Evolutionary conservation across 2,797 vertebrate species (phyloP), one percentile per base, ranked within the genome.

Genomic region (Ara ararauna): DNA sequence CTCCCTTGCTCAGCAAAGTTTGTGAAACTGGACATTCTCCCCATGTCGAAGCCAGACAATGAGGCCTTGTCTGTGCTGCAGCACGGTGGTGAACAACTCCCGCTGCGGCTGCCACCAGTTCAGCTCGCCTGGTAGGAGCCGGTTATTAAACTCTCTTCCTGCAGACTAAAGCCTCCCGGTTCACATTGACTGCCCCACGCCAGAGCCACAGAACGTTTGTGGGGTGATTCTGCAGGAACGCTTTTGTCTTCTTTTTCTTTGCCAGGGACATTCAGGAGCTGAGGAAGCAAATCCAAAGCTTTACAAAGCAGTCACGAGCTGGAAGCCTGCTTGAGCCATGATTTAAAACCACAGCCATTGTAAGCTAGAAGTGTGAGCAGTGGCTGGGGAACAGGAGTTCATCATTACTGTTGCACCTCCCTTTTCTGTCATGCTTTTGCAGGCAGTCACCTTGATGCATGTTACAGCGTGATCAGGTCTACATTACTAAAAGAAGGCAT

Each of bases 1-100:
- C 94, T 93, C 79, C 90, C 92, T 97, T 93, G 93, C 96, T 97
- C 96, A 97, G 95, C 96, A 95, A 96, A 97, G 87, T 96, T 97
- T 96, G 76, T 0, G 3, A 93, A 97, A 95, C 87, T 71, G 94
- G 92, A 95, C 89, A 45, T 97, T 97, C 95, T 94, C 83, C 67
- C 70, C 2, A 18, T 36, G 6, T 89, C 80, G 48, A 74, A 94
- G 86, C 36, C 78, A 89, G 81, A 97, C 96, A 97, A 96, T 89
- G 88, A 94, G 90, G 93, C 94, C 96, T 95, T 97, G 95, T 97
- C 93, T 90, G 21, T 4, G 1, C 75, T 66, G 66, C 11, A 94
- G 81, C 75, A 83, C 6, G 10, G 94, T 77, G 92, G 78, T 62
- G 42, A 95, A 92, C 80, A 89, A 85, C 95, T 85, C 94, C 91